A percentile compares a stretch with the other conserved stretches of the same genome.
Conservation (phyloP, 1,140 invertebrate species). For the Leptinotarsa defecta region DNA sequence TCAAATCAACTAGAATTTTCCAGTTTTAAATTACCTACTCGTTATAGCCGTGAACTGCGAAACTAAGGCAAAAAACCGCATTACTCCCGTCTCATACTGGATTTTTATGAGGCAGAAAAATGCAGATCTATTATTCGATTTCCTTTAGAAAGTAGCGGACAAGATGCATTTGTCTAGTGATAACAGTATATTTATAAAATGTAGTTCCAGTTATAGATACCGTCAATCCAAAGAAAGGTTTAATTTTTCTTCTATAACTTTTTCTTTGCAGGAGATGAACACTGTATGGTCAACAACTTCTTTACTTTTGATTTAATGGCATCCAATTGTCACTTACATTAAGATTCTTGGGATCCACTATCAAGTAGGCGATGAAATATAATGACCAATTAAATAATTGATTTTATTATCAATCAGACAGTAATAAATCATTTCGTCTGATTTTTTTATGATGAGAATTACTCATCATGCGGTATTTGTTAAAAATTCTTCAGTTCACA, state of each 20-base stretch:
- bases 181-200: neutral
- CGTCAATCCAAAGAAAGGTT: neutral
- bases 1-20: neutral
- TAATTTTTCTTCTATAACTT: neutral
- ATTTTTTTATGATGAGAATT: too few species aligned
- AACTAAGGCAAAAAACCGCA: neutral
- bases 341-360: too few species aligned
- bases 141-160: conserved; percentile 20
- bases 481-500: too few species aligned
- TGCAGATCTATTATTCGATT: conserved; percentile 14
- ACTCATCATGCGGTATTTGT: too few species aligned
- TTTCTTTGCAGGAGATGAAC: too few species aligned
- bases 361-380: too few species aligned
- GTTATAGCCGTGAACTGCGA: neutral
- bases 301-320: too few species aligned
- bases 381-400: too few species aligned
- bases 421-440: too few species aligned
- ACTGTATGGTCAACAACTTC: too few species aligned
- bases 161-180: neutral
- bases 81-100: neutral
- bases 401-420: too few species aligned
- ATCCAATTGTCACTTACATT: too few species aligned
- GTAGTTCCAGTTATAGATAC: neutral
- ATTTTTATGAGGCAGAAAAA: conserved; percentile 17
- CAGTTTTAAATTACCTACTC: neutral